A percentile compares a stretch with the other conserved stretches of the same genome.
Evolutionary conservation across 2,888 invertebrate genomes (phyloP).

Genomic region (Harpalus rubripes): DNA sequence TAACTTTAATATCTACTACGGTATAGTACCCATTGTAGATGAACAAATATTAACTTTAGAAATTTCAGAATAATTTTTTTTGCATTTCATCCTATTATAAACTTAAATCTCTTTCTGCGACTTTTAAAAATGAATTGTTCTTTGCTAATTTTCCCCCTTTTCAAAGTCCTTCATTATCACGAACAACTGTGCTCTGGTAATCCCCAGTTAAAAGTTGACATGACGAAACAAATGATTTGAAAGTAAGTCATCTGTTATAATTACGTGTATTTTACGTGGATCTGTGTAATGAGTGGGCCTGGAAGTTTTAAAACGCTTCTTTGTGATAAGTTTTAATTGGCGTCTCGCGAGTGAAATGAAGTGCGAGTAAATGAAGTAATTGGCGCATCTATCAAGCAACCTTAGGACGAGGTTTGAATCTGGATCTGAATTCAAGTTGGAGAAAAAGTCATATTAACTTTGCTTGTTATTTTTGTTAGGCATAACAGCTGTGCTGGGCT

Average conservation of each 20-base stretch:
- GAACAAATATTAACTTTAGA: too few species aligned
- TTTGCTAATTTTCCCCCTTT: neutral
- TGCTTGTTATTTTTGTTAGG: too few species aligned
- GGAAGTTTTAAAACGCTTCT: constrained; percentile 47
- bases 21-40: too few species aligned
- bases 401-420: constrained; percentile 1
- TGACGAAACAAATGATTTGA: constrained; percentile 25
- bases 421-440: neutral
- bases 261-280: constrained; percentile 47
- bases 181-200: neutral
- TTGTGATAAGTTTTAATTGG: constrained; percentile 62
- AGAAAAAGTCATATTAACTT: neutral
- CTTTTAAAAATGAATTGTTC: neutral
- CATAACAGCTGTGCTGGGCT: too few species aligned
- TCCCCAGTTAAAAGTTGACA: constrained; percentile 42
- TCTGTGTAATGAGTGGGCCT: neutral
- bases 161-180: neutral
- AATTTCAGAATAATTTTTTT: neutral
- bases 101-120: neutral
- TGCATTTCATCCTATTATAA: neutral
- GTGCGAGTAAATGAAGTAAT: constrained; percentile 62
- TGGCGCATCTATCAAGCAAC: constrained; percentile 17
- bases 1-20: too few species aligned
- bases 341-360: constrained; percentile 54
- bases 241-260: constrained; percentile 29